A percentile compares a stretch with the other conserved stretches of the same genome.
These are phyloP conservation scores for Drosophila neonasuta DNA, from an alignment of 2,888 invertebrate genomes.

Conservation along the genomic window DNA sequence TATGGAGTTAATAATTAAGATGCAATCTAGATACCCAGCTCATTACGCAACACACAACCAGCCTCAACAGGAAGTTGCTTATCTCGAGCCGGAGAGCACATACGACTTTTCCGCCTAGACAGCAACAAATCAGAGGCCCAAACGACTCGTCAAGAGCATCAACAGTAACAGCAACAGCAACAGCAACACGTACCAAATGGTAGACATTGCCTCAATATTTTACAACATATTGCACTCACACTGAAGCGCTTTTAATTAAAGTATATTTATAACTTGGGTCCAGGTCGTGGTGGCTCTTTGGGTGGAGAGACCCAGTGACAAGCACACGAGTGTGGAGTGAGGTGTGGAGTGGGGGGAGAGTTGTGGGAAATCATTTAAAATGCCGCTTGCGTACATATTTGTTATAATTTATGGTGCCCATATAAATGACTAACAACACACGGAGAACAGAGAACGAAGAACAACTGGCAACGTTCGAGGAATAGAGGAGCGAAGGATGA, in stretches of 20 bases:
- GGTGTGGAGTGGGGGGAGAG: background rate
- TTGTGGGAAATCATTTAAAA: constrained; percentile 72
- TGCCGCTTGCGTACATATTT: constrained; percentile 77
- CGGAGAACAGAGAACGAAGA: constrained; percentile 33
- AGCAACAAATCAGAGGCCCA: constrained; percentile 46
- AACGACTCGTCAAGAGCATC: constrained; percentile 23
- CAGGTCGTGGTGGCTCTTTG: constrained; percentile 5
- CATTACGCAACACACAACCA: constrained; percentile 9
- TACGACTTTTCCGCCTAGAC: constrained; percentile 30
- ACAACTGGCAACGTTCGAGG: constrained; percentile 48
- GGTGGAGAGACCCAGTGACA: background rate
- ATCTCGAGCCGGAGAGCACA: constrained; percentile 18
- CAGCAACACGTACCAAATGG: constrained; percentile 46
- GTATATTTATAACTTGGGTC: constrained; percentile 69
- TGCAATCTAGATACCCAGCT: constrained; percentile 1
- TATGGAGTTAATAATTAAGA: background rate
- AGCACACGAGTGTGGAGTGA: background rate
- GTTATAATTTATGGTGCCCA: constrained; percentile 76
- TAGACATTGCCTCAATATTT: constrained; percentile 59
- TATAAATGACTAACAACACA: constrained; percentile 77
- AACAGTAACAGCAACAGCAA: constrained; percentile 9
- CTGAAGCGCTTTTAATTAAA: constrained; percentile 69
- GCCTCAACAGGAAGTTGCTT: constrained; percentile 34
- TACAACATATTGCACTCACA: constrained; percentile 70
- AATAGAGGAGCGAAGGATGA: constrained; percentile 23